Conservation (phyloP, 2,888 invertebrate species). For the Dicyrtoma fusca region DNA sequence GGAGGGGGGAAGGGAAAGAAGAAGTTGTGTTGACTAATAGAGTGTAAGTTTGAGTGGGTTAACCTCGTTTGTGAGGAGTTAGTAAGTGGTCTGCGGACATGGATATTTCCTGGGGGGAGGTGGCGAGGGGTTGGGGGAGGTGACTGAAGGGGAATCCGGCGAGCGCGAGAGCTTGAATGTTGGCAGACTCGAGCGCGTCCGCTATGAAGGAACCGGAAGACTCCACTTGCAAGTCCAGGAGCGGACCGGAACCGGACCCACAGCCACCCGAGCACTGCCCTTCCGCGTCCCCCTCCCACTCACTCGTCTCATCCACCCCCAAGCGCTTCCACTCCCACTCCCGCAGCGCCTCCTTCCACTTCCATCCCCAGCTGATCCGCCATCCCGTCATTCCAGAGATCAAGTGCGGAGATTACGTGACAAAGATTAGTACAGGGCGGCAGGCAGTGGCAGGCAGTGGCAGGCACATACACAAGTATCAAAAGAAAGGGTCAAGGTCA, state of each 20-base stretch:
- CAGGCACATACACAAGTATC: no score
- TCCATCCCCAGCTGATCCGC: no score
- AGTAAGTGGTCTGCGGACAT: background rate
- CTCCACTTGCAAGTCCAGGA: background rate
- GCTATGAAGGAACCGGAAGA: slow-evolving; percentile 36
- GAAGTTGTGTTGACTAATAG: no score
- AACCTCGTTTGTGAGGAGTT: no score
- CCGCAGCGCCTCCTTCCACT: no score
- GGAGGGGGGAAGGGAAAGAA: background rate
- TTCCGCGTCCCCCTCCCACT: background rate
- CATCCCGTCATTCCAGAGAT: no score
- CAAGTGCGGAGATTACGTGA: no score
- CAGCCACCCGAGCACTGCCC: no score
- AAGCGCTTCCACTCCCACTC: no score
- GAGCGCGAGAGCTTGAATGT: slow-evolving; percentile 52
- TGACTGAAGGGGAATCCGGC: slow-evolving; percentile 46
- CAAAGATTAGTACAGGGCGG: no score
- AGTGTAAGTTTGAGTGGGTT: background rate
- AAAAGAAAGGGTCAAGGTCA: no score
- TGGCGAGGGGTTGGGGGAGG: background rate
- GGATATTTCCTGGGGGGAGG: background rate
- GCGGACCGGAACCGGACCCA: background rate
- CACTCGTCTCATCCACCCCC: background rate
- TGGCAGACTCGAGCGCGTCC: slow-evolving; percentile 52
- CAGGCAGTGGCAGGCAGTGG: no score